Evolutionary conservation across 2,797 vertebrate species (phyloP).

Genomic region (Sebastiscus tertius): DNA sequence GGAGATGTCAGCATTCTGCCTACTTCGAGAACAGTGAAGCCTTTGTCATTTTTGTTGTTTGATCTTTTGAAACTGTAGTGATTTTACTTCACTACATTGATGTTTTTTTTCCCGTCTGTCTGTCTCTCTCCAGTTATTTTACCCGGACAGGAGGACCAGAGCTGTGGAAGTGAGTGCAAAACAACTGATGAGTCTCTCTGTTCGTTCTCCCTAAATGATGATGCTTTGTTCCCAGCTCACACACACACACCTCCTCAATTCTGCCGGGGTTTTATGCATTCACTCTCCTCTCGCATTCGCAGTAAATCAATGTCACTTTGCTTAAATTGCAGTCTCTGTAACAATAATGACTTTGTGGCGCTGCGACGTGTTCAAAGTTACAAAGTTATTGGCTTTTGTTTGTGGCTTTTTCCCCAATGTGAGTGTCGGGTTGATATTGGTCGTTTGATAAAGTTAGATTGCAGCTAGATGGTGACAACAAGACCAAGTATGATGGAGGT

Average conservation of each 20-base stretch:
- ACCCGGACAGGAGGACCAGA: conserved; percentile 87
- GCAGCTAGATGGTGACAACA: background rate
- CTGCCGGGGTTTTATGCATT: background rate
- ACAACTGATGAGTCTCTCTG: background rate
- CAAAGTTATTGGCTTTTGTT: conserved; percentile 2
- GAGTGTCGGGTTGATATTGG: background rate
- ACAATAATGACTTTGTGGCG: background rate
- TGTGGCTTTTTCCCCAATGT: background rate
- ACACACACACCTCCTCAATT: background rate
- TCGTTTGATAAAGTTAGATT: background rate
- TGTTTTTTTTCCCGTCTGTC: conserved; percentile 24
- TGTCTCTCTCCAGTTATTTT: conserved; percentile 84
- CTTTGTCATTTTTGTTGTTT: conserved; percentile 34
- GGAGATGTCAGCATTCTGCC: conserved; percentile 26
- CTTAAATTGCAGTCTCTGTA: background rate
- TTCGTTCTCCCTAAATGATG: background rate
- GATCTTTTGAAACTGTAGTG: conserved; percentile 6
- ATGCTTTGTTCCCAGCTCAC: background rate
- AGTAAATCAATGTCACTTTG: background rate
- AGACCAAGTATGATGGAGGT: background rate
- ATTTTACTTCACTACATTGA: conserved; percentile 1
- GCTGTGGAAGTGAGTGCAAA: conserved; percentile 88
- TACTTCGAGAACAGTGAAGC: conserved; percentile 1
- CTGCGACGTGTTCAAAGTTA: background rate
- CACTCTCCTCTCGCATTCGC: background rate